Conservation (phyloP, 2,797 vertebrate species). For the Vultur gryphus region DNA sequence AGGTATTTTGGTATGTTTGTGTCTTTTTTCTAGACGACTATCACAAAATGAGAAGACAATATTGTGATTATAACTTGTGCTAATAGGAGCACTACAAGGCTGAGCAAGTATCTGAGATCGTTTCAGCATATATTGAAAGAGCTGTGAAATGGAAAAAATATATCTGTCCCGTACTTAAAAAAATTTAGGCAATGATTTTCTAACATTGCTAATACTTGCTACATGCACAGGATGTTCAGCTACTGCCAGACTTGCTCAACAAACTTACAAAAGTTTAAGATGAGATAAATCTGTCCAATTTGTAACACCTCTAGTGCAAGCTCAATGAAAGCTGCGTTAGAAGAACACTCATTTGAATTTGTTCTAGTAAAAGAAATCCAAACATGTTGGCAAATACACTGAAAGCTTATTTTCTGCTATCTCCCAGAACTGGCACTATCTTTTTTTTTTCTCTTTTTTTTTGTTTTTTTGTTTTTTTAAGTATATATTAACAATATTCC, state of each 20-base stretch:
- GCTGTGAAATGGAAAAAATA: not conserved
- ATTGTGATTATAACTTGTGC: not conserved
- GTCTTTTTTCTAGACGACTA: not conserved
- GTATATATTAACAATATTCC: not conserved
- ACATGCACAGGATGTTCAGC: not conserved
- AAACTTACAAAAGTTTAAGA: not conserved
- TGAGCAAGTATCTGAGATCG: not conserved
- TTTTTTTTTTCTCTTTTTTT: not conserved
- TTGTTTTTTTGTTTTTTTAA: too few relatives aligned
- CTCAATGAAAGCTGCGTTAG: not conserved
- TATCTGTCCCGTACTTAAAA: not conserved
- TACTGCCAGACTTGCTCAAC: not conserved
- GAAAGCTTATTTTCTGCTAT: not conserved
- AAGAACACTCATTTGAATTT: not conserved
- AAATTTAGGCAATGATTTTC: not conserved
- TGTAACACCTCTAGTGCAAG: not conserved
- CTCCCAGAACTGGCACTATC: not conserved
- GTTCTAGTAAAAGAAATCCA: not conserved
- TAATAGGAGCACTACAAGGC: not conserved
- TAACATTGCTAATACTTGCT: not conserved
- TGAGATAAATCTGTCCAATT: not conserved
- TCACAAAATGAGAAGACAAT: not conserved
- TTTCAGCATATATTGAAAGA: not conserved
- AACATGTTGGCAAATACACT: not conserved
- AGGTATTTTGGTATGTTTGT: not conserved